A percentile compares a stretch with the other conserved stretches of the same genome.
Evolutionary conservation across 2,797 vertebrate species (phyloP).

Genomic region (Platalea minor): DNA sequence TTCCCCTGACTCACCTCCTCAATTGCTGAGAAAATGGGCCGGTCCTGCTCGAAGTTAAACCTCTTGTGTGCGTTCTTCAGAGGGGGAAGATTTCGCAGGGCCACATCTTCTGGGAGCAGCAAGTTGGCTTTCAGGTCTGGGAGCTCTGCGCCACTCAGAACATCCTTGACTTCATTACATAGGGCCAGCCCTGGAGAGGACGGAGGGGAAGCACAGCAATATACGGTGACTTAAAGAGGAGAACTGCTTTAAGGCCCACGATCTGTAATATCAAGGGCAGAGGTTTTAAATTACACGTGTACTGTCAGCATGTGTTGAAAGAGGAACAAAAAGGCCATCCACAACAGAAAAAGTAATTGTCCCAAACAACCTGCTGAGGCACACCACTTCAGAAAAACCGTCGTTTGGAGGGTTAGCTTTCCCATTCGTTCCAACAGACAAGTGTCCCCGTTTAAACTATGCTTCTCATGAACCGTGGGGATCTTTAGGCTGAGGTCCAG

Average conservation of each 20-base stretch:
- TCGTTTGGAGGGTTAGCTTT: not conserved
- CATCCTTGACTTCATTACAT: constrained; percentile 78
- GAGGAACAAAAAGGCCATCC: not conserved
- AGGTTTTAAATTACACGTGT: not conserved
- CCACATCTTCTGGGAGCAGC: constrained; percentile 91
- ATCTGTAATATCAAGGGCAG: not conserved
- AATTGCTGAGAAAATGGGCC: constrained; percentile 79
- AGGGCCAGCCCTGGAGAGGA: constrained; percentile 70
- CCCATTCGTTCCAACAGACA: not conserved
- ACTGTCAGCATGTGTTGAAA: not conserved
- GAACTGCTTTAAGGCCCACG: not conserved
- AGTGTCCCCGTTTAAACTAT: not conserved
- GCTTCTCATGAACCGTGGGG: not conserved
- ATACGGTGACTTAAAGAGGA: not conserved
- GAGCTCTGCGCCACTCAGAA: constrained; percentile 84
- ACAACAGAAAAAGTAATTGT: not conserved
- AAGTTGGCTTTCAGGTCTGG: constrained; percentile 81
- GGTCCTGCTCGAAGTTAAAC: constrained; percentile 82
- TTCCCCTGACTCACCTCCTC: constrained; percentile 83
- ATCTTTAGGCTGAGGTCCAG: not conserved
- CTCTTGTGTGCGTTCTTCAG: constrained; percentile 85
- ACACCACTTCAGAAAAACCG: too few species aligned
- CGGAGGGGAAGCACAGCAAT: not conserved
- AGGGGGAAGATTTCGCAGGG: constrained; percentile 88
- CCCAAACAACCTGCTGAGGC: not conserved